These are phyloP conservation scores for Harpalus rubripes DNA, from an alignment of 2,888 invertebrate genomes.

Conservation along the genomic window DNA sequence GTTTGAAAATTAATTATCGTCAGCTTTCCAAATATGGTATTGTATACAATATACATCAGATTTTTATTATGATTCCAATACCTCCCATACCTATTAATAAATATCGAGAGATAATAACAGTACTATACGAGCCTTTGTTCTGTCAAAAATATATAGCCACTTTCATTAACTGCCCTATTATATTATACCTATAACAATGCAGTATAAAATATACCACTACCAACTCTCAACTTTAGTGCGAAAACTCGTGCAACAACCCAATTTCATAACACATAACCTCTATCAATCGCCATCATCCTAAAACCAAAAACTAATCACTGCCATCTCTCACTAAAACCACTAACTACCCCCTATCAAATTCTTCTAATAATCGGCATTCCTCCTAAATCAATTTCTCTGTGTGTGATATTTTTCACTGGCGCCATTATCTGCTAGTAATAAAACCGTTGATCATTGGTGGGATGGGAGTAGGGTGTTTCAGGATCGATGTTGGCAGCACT, in stretches of 20 bases:
- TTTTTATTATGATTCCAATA: neutral
- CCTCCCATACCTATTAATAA: neutral
- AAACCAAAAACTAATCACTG: slow-evolving; percentile 38
- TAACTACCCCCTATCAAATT: slow-evolving; percentile 12
- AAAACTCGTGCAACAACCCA: neutral
- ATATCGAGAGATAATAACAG: neutral
- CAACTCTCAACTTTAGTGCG: neutral
- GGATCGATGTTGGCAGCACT: slow-evolving; percentile 2
- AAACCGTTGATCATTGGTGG: slow-evolving; percentile 16
- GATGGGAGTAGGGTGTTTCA: neutral
- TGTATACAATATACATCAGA: no score
- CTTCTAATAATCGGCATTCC: slow-evolving; percentile 18
- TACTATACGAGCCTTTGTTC: neutral
- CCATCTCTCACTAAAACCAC: slow-evolving; percentile 8
- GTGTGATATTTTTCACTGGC: neutral
- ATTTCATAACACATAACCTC: neutral
- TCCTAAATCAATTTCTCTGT: slow-evolving; percentile 23
- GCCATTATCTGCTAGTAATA: slow-evolving; percentile 27
- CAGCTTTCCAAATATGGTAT: no score
- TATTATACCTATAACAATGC: neutral
- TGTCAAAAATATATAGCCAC: neutral
- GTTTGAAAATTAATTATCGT: no score
- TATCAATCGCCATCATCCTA: slow-evolving; percentile 19
- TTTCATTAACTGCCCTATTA: neutral
- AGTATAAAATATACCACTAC: neutral